Conservation (phyloP, 1,140 invertebrate species). For the Drosophila bifasciata region DNA sequence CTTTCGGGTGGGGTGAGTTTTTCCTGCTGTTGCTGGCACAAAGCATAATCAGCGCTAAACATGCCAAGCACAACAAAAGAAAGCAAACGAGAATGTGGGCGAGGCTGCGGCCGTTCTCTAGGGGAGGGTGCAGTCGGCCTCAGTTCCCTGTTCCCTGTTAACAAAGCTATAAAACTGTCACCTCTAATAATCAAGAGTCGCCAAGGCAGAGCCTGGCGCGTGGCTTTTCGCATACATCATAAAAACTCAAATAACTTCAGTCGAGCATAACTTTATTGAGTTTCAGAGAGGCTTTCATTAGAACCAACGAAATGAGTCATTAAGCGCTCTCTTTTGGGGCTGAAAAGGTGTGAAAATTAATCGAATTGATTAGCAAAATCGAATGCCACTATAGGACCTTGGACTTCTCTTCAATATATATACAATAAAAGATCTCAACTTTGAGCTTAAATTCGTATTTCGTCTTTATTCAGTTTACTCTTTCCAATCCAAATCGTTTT, state of each 20-base stretch:
- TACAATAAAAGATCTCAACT: no score
- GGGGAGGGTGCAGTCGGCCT: constrained; percentile 8
- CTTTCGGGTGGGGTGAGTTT: constrained; percentile 57
- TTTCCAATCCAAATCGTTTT: no score
- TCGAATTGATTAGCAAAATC: no score
- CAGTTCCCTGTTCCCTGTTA: constrained; percentile 50
- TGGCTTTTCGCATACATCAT: constrained; percentile 45
- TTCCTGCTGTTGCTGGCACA: constrained; percentile 40
- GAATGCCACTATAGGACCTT: no score
- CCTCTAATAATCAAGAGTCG: constrained; percentile 55
- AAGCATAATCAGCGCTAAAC: constrained; percentile 80
- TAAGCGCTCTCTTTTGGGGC: neutral
- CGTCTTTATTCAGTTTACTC: no score
- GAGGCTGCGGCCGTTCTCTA: neutral
- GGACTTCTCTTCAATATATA: no score
- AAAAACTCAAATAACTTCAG: constrained; percentile 29
- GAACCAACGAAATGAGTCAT: no score
- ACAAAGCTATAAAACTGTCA: constrained; percentile 82
- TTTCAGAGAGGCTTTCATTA: constrained; percentile 13
- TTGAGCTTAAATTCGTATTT: no score
- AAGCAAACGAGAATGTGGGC: constrained; percentile 9
- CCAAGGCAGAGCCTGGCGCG: constrained; percentile 40
- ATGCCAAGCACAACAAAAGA: constrained; percentile 75
- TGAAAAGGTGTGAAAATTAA: no score
- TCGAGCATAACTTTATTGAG: constrained; percentile 7